phyloP scores from a whole-genome alignment of 2,113 vertebrate genomes.

The Oryzias javanicus region DNA sequence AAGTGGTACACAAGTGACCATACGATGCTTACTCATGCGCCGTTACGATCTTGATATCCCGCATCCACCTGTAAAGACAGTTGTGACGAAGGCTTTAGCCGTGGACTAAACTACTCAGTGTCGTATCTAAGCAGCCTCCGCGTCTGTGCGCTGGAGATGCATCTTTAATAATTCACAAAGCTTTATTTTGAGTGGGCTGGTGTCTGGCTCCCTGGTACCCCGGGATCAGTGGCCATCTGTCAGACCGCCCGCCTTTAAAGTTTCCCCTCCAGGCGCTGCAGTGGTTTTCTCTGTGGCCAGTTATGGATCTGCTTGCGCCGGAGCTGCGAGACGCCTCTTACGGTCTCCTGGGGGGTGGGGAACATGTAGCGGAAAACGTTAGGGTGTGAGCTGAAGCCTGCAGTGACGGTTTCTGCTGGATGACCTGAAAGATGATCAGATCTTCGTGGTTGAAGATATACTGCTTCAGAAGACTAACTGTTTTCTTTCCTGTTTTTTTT shows the following conservation, averaged over 20 bases:
- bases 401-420: constrained; percentile 1
- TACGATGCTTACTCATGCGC: no score
- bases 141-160: constrained; percentile 1
- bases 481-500: background rate
- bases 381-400: background rate
- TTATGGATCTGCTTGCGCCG: constrained; percentile 54
- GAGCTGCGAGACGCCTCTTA: constrained; percentile 23
- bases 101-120: no score
- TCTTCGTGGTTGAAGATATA: constrained; percentile 19
- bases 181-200: constrained; percentile 9
- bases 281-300: constrained; percentile 16
- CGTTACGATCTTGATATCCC: no score
- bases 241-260: constrained; percentile 20
- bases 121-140: no score
- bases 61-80: no score
- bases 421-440: constrained; percentile 24
- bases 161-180: constrained; percentile 56
- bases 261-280: constrained; percentile 25
- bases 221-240: constrained; percentile 72
- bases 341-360: background rate
- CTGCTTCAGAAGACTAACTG: constrained; percentile 1
- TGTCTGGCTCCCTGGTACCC: constrained; percentile 29
- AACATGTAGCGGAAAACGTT: background rate
- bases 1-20: no score
- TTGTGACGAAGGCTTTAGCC: no score